Percentiles rank a stretch among this genome's conserved stretches.
Conservation (phyloP, 37 sponge, comb jelly and placozoan species). For the Cladorhizidae sp. region DNA sequence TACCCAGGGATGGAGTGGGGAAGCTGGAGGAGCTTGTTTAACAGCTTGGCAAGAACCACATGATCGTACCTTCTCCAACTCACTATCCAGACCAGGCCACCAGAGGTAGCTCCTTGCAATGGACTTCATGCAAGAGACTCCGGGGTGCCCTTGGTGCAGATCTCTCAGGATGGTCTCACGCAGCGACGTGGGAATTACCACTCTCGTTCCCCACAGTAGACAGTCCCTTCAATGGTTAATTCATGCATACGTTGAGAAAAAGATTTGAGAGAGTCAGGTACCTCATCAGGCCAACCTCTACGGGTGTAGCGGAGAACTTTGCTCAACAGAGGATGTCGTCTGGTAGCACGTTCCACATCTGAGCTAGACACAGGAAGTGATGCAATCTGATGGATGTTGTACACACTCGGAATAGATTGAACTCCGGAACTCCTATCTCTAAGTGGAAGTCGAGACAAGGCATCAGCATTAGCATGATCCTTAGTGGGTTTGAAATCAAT, state of each 20-base stretch:
- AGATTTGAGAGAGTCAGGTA: neutral
- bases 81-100: slow-evolving; percentile 37
- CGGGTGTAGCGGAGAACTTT: slow-evolving; percentile 37
- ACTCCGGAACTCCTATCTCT: neutral
- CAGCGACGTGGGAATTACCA: neutral
- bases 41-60: slow-evolving; percentile 13
- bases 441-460: slow-evolving; percentile 39
- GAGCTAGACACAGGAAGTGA: neutral
- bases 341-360: neutral
- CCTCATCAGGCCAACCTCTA: slow-evolving; percentile 41
- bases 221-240: slow-evolving; percentile 1
- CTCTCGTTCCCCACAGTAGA: neutral
- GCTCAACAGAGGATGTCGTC: slow-evolving; percentile 22
- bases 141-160: slow-evolving; percentile 7
- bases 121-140: slow-evolving; percentile 8
- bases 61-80: neutral
- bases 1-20: slow-evolving; percentile 30
- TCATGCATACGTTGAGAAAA: neutral
- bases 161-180: neutral
- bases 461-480: slow-evolving; percentile 60
- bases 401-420: neutral
- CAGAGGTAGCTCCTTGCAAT: slow-evolving; percentile 30
- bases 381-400: slow-evolving; percentile 22
- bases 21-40: neutral
- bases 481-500: slow-evolving; percentile 30